Base-by-base conservation (phyloP, 2,113 vertebrate genomes). In the Lamprotornis superbus region DNA sequence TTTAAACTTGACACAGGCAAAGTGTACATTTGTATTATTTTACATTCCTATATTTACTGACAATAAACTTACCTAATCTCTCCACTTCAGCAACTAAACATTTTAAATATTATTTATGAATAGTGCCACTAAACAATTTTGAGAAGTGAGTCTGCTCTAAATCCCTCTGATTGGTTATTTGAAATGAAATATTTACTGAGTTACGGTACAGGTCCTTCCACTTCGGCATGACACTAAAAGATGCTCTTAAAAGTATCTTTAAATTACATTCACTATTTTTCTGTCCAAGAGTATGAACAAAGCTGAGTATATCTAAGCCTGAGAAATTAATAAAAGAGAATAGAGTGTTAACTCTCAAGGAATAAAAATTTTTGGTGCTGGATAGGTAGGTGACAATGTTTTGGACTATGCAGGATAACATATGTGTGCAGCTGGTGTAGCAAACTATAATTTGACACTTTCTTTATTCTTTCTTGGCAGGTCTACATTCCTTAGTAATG, bases 161-260 rank as follows among this genome's bases (percentile, higher is more conserved):
- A 88, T 90, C 7, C 5, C 21, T 65, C 17, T 18, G 27, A 16
- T 33, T 59, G 25, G 11, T 75, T 69, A 49, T 67, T 81, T 67
- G 42, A 87, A 71, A 22, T 71, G 5, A 88, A 88, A 64, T 14
- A n/a, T 86, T 68, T 68, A 49, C 12, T 75, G 50, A 67, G 10
- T 77, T 89, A 64, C 1, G 0, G 10, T 35, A 63, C 0, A 1
- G 9, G 4, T 39, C 8, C 10, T 81, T 87, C n/a, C 31, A 7
- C 9, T 50, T 69, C 22, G 11, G 5, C 35, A 59, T 42, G 47
- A 33, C 11, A 44, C 40, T 47, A 63, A 53, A 87, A 75, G 5
- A 21, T 60, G 23, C 1, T 85, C 7, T 82, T 53, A 85, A 82
- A 87, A 55, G 71, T 35, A 42, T 47, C 14, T 85, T 78, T 39